Evolutionary conservation across 2,797 vertebrate species (phyloP), one percentile per base, ranked within the genome.

Genomic region (Poecilia gillii): DNA sequence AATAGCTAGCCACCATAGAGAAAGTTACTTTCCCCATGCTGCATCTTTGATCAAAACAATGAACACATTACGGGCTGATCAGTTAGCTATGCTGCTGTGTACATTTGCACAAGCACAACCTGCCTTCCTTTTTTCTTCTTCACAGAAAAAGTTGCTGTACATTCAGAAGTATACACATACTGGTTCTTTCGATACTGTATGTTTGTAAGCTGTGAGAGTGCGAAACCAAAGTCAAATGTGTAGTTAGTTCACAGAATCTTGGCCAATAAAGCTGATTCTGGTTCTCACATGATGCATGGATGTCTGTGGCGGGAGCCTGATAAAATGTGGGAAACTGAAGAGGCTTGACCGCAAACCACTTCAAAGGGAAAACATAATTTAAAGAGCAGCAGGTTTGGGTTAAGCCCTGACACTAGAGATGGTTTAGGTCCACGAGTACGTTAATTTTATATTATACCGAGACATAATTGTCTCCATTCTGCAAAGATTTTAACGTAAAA

Each of bases 401-500:
- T 71, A 71, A 18, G 68, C n/a, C 28, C 28, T 18, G 43, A n/a
- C 41, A 71, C 25, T 28, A 28, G 39, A 68, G 36, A 68, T 45
- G 66, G 0, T n/a, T 45, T 43, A 70, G n/a, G 13, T 45, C 39
- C 4, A 14, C 68, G 4, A n/a, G 39, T 41, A 41, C 9, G 0
- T 70, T 43, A 2, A 43, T 46, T 46, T 71, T 46, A 71, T n/a
- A 46, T 28, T 46, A 28, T n/a, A 43, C 2, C 25, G 4, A 53
- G 55, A 12, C 5, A 47, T 4, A 68, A 51, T 25, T 18, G 6
- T 0, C 59, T 25, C 13, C 25, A 49, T 31, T 62, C 33, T 25
- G 23, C 62, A 73, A 73, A 78, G 7, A 23, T 66, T 72, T 55
- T 11, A 47, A 18, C 6, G 25, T 47, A 14, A 76, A 72, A 80